phyloP scores from a whole-genome alignment of 2,797 vertebrate species.

The Poeciliopsis paucimaculata region DNA sequence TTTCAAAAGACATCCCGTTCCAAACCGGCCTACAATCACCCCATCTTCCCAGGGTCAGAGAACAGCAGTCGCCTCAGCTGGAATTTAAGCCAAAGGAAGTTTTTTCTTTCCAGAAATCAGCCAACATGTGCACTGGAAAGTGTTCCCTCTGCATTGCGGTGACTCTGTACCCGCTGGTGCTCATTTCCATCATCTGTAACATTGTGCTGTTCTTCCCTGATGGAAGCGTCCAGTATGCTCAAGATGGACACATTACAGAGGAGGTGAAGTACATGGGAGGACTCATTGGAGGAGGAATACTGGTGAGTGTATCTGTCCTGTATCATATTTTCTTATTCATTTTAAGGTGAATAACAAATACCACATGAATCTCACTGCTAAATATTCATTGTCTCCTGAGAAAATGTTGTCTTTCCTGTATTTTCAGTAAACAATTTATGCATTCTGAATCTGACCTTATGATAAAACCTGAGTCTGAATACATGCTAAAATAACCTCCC shows the following conservation, averaged over 20 bases:
- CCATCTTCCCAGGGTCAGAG: neutral
- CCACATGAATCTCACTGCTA: neutral
- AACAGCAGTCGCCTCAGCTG: neutral
- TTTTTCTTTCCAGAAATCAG: neutral
- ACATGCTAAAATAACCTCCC: neutral
- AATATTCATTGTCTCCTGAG: neutral
- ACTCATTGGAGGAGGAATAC: constrained; percentile 79
- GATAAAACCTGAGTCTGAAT: neutral
- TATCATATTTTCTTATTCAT: neutral
- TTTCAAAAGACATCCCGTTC: neutral
- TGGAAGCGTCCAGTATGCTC: constrained; percentile 66
- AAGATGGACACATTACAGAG: constrained; percentile 72
- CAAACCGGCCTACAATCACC: neutral
- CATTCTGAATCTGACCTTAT: neutral
- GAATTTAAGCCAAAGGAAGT: neutral
- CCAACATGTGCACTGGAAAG: constrained; percentile 82
- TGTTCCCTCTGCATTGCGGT: constrained; percentile 78
- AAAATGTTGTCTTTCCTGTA: neutral
- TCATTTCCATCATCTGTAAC: constrained; percentile 82
- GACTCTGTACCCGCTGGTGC: constrained; percentile 73
- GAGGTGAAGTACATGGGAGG: constrained; percentile 86
- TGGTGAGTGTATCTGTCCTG: constrained; percentile 70
- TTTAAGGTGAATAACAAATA: neutral
- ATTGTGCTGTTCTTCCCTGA: constrained; percentile 83
- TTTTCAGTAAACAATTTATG: neutral